Conservation (phyloP, 1,140 invertebrate genomes). For the Schlechtendalia chinensis region DNA sequence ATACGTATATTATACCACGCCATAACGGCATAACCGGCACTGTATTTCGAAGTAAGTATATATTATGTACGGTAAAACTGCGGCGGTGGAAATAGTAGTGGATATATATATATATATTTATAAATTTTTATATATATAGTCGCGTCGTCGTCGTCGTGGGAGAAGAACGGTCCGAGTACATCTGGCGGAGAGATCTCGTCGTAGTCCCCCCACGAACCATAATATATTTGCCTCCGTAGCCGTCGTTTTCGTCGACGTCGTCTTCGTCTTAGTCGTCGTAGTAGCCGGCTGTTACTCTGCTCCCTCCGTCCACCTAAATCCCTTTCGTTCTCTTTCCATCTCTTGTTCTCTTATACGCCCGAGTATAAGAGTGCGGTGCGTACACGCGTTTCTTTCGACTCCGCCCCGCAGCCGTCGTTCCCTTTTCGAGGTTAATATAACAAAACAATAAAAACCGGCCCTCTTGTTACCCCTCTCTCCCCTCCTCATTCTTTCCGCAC, state of each 20-base stretch:
- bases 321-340: not conserved
- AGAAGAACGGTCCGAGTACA: conserved; percentile 14
- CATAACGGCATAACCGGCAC: not conserved
- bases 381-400: no score
- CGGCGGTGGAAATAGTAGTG: no score
- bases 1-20: conserved; percentile 3
- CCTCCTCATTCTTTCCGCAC: no score
- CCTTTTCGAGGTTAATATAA: conserved; percentile 35
- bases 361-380: no score
- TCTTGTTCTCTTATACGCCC: not conserved
- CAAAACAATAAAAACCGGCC: conserved; percentile 35
- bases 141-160: not conserved
- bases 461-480: no score
- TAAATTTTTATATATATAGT: no score
- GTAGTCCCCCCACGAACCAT: not conserved
- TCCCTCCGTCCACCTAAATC: not conserved
- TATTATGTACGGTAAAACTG: not conserved
- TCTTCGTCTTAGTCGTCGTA: no score
- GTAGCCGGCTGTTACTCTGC: conserved; percentile 17
- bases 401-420: no score
- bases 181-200: conserved; percentile 5
- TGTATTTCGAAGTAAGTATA: not conserved
- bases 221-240: not conserved
- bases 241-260: no score
- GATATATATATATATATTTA: not conserved